These are phyloP conservation scores for Anarsia innoxiella DNA, from an alignment of 2,888 invertebrate genomes.

Conservation along the genomic window DNA sequence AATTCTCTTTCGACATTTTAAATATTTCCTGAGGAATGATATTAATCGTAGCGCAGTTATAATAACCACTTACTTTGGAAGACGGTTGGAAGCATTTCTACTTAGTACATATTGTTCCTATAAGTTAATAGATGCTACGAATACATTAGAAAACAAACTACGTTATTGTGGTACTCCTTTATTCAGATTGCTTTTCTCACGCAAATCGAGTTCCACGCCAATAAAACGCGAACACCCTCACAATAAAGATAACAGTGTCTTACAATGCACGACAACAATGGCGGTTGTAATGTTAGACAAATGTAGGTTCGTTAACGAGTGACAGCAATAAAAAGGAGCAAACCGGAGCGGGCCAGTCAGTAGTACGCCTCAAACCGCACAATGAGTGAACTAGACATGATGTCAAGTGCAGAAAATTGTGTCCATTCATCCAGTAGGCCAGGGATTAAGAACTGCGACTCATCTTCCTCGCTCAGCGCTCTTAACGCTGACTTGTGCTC, in stretches of 20 bases:
- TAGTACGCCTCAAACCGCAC: conserved; percentile 30
- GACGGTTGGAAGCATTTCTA: too few relatives aligned
- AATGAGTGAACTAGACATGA: conserved; percentile 58
- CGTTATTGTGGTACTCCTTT: too few relatives aligned
- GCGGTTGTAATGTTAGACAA: conserved; percentile 24
- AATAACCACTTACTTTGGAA: conserved; percentile 15
- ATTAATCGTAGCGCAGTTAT: too few relatives aligned
- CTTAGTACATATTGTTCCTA: too few relatives aligned
- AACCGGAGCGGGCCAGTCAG: conserved; percentile 27
- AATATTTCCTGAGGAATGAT: too few relatives aligned
- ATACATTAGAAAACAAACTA: too few relatives aligned
- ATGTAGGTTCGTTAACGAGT: conserved; percentile 35
- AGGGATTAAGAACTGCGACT: conserved; percentile 67
- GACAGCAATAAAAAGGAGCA: conserved; percentile 59
- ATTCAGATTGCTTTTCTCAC: conserved; percentile 1
- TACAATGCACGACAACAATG: conserved; percentile 18
- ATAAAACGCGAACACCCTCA: conserved; percentile 13
- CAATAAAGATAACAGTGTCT: conserved; percentile 11
- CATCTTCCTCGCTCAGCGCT: conserved; percentile 59
- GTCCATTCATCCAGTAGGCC: conserved; percentile 63
- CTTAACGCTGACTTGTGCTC: conserved; percentile 41
- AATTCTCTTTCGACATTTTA: conserved; percentile 49
- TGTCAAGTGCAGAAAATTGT: conserved; percentile 73
- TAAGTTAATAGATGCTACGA: too few relatives aligned
- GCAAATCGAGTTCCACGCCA: conserved; percentile 10